These are phyloP conservation scores for Mungos mungo DNA, from an alignment of 2,113 vertebrate species.

Conservation along the genomic window DNA sequence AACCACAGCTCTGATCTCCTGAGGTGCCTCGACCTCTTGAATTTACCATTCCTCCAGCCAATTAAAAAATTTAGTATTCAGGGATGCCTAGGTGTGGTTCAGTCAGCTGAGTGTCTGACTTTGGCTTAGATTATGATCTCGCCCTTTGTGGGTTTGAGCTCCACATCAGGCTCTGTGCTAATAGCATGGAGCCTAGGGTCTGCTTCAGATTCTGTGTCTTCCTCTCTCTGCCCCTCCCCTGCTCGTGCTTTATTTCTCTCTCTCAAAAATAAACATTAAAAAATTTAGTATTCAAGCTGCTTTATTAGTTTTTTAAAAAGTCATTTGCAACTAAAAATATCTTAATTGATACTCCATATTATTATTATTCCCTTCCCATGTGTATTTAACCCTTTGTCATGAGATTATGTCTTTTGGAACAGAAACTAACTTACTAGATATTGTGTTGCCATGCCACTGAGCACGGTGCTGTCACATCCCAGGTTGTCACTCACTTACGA, in stretches of 20 bases:
- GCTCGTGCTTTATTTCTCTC: no score
- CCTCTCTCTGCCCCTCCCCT: no score
- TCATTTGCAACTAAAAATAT: background rate
- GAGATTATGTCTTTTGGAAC: background rate
- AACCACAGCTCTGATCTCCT: background rate
- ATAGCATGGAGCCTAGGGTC: no score
- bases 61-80: background rate
- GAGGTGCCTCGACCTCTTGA: background rate
- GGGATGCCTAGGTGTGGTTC: background rate
- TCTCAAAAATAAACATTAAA: background rate
- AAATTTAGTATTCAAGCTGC: background rate
- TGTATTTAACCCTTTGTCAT: background rate
- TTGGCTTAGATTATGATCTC: no score
- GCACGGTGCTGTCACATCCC: rapidly evolving
- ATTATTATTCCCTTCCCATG: background rate
- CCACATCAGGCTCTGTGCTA: no score
- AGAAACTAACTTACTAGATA: background rate
- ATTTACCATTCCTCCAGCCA: background rate
- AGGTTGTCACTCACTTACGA: background rate
- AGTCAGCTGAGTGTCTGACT: no score
- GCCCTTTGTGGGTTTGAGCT: no score
- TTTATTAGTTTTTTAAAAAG: background rate
- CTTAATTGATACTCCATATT: background rate
- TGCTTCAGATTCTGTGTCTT: no score
- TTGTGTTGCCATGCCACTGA: background rate